Evolutionary conservation across 2,888 invertebrate species (phyloP), one percentile per base, ranked within the genome.

Genomic region (Ceramica pisi): DNA sequence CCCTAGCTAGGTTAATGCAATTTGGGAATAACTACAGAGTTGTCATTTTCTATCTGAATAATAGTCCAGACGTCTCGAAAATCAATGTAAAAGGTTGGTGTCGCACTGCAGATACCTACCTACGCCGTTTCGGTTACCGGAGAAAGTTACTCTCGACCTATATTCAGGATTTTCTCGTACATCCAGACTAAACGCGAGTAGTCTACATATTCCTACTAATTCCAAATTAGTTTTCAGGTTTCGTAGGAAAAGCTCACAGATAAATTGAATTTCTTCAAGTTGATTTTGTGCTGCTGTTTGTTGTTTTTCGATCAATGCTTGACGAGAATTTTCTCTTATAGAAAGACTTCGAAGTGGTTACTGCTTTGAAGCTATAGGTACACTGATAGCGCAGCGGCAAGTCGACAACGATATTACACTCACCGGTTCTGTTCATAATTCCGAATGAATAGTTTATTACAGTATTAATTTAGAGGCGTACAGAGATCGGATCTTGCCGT

Each of bases 71-170:
- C 77, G 83, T 89, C 86, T 89, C 78, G 68, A 88, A 91, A 91
- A 93, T 93, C 91, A 90, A 92, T 92, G 91, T 90, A 82, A 83
- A 84, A 89, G 85, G 86, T 62, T 89, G 81, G 86, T 92, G 94
- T 92, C 94, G 94, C 94, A 94, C 89, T 94, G 94, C 94, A 92
- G 94, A 93, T 93, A 91, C 86, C 88, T 90, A 91, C 86, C 85
- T 84, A 85, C 78, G 78, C 75, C 74, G 88, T 87, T 88, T 87
- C 82, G 84, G 84, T 76, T 86, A 84, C 72, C 57, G 87, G 89
- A 90, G 91, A 92, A 92, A 91, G 90, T 91, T 82, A 84, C 81
- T 82, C 86, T 82, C 86, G 89, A 88, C 89, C 88, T 88, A 90
- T 90, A 87, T 90, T 84, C 84, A 72, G 78, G 77, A 74, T 81